Evolutionary conservation across 2,888 invertebrate genomes (phyloP), one percentile per base, ranked within the genome.

Genomic region (Diogma glabrata): DNA sequence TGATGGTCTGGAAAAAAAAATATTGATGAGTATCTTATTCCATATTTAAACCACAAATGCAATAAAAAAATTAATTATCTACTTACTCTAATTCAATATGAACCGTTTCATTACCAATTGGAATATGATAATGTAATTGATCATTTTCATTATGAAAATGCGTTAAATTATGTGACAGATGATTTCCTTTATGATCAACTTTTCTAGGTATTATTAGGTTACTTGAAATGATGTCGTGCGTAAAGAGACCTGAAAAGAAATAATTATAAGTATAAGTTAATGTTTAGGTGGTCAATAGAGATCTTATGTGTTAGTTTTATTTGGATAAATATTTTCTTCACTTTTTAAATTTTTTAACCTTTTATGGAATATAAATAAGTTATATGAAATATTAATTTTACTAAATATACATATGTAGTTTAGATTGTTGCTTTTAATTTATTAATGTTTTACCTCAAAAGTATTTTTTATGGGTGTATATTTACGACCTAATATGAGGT

Each of bases 1-100:
- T 61, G 81, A 79, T 53, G 83, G 82, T 68, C 79, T 79, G 67
- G 4, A 59, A 60, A 57, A 60, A n/a, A n/a, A 47, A 49, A 49
- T 9, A 3, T 38, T 28, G 10, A 40, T n/a, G 24, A 4, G 16
- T 12, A 23, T 22, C 9, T 28, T 43, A n/a, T n/a, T n/a, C n/a
- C n/a, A n/a, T n/a, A n/a, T n/a, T n/a, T n/a, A n/a, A n/a, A n/a
- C n/a, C n/a, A n/a, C n/a, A n/a, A n/a, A n/a, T n/a, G n/a, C n/a
- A n/a, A n/a, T n/a, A n/a, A 59, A 60, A 57, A 60, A n/a, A 10
- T n/a, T 26, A 45, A 45, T 3, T 19, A 6, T 14, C 24, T 36
- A 61, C 65, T 66, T 59, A 70, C 70, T 62, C 61, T 53, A 70
- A 60, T 59, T 70, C 70, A 58, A 70, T 56, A 53, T 70, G 70